Base-by-base conservation (phyloP, 2,888 invertebrate species). In the Mesoligia furuncula region DNA sequence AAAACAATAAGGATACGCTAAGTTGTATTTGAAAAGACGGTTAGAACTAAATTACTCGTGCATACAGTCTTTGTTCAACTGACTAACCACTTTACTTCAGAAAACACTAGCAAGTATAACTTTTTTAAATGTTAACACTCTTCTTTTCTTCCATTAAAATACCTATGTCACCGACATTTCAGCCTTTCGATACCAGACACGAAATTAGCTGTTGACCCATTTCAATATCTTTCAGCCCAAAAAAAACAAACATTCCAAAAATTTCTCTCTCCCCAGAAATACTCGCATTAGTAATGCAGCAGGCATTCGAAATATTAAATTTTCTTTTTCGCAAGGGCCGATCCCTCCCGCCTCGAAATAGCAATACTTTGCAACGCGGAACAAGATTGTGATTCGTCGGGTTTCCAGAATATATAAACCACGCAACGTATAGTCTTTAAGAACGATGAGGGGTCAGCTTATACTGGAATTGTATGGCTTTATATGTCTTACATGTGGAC, bases 351-450 rank as follows among this genome's bases (percentile, higher is more conserved):
- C 6, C 64, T 61, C 51, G n/a, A 84, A 82, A 84, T 85, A 83
- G 73, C 66, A 81, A 80, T 51, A 20, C n/a, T 51, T 81, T 45
- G 73, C 48, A 75, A 76, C 42, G 48, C 39, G 73, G 65, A 81
- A 85, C 51, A 15, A 57, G 42, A 73, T 76, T 61, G 59, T 36
- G 62, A 51, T 72, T 64, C 42, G 48, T 42, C n/a, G 54, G 20
- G 27, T 48, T 59, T 54, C 45, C 75, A 69, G 13, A 72, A 31
- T 15, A 42, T 5, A 13, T 17, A 31, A 36, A 36, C 20, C 42
- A 61, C 15, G 8, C 36, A 31, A 42, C n/a, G 45, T n/a, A 7
- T 17, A 48, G n/a, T 11, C n/a, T 69, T 24, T 13, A 4, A 24
- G 2, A 57, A 48, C n/a, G 36, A 17, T 27, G 13, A 54, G n/a